Evolutionary conservation across 2,888 invertebrate species (phyloP), one percentile per base, ranked within the genome.

Genomic region (Tinea semifulvella): DNA sequence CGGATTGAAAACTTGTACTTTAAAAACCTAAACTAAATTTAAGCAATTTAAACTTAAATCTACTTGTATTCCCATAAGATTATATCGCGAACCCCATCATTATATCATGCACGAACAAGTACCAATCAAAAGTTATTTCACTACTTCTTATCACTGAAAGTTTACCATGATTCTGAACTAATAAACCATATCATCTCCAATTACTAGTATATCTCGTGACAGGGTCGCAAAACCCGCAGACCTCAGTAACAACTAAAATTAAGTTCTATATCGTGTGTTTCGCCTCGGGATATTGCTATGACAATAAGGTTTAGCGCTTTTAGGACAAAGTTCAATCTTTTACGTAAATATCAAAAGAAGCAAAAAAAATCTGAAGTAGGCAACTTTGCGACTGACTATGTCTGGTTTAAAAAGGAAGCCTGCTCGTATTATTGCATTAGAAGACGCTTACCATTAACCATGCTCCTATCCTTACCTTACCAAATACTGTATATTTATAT

Each of bases 171-270:
- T 31, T 43, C 43, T 18, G 19, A 28, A 43, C 28, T 43, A 63
- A 64, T 65, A 62, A 58, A 61, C 55, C 57, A 57, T 63, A 61
- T 61, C 63, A 60, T 50, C 60, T 57, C 66, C 64, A 68, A 68
- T 69, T 66, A 68, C 49, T 43, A 16, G 40, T 40, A 14, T 43
- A 43, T 43, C 43, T 43, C 19, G 28, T 43, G 40, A 40, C 40
- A 40, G 40, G 40, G 40, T 22, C 13, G 20, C 40, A 11, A 40
- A 38, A 38, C 38, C 38, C 38, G 11, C 40, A 22, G 22, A 40
- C 22, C 40, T 40, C 35, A 43, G 16, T 7, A 42, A 31, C 43
- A 43, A 43, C 43, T 43, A 43, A 43, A 26, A 16, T 43, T 39
- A 39, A 40, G 19, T 40, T 40, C 13, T 14, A 22, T 40, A 22